Conservation (phyloP, 2,888 invertebrate species). For the Choristoneura rosaceana region DNA sequence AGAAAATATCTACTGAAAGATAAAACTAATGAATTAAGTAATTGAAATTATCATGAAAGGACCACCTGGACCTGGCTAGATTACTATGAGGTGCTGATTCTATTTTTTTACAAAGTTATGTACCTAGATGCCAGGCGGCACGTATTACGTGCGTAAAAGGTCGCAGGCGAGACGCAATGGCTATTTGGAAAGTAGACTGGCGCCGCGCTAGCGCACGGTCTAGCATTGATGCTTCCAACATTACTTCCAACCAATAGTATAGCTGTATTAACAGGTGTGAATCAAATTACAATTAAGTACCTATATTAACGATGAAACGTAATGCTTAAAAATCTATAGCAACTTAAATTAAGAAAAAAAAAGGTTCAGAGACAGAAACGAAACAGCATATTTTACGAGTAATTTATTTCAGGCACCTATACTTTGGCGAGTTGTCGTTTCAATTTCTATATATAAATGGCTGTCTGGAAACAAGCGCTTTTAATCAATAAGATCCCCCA, state of each 20-base stretch:
- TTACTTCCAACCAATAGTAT: background rate
- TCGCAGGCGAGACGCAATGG: conserved; percentile 83
- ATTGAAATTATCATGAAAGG: background rate
- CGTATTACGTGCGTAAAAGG: conserved; percentile 76
- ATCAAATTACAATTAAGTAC: background rate
- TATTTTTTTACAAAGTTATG: conserved; percentile 11
- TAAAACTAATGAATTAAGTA: too few relatives aligned
- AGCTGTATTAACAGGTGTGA: background rate
- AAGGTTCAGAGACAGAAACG: too few relatives aligned
- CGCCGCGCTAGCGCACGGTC: conserved; percentile 56
- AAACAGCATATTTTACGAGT: too few relatives aligned
- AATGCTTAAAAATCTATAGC: too few relatives aligned
- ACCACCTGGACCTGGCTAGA: background rate
- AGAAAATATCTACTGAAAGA: too few relatives aligned
- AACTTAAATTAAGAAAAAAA: too few relatives aligned
- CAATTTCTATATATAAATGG: too few relatives aligned
- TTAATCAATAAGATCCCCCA: too few relatives aligned
- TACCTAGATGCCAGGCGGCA: conserved; percentile 48
- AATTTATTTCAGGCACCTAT: too few relatives aligned
- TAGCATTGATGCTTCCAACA: background rate
- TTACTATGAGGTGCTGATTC: background rate
- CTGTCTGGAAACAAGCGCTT: too few relatives aligned
- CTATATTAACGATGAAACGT: too few relatives aligned
- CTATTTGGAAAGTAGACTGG: conserved; percentile 83
- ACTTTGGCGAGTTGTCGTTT: too few relatives aligned